These are phyloP conservation scores for Martes flavigula DNA, from an alignment of 2,797 vertebrate genomes.

Conservation along the genomic window DNA sequence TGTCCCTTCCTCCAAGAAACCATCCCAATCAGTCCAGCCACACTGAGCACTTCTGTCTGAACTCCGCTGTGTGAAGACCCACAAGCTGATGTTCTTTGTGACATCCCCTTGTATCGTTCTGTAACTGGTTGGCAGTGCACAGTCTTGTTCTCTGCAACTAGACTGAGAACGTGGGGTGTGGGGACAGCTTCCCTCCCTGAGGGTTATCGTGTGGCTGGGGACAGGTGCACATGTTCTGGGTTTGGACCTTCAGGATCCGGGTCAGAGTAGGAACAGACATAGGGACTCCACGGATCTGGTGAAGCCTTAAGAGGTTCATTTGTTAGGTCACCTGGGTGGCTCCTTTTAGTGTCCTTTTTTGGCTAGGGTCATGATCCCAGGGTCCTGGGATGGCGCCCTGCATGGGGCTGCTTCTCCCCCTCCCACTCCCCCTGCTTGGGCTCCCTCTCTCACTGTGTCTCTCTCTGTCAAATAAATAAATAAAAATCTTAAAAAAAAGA, in stretches of 20 bases:
- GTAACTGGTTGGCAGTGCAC: background rate
- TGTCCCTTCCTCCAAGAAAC: background rate
- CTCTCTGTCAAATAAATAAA: too few species aligned
- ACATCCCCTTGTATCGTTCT: background rate
- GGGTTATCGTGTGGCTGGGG: background rate
- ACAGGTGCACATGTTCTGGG: background rate
- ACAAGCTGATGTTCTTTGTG: background rate
- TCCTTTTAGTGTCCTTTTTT: too few species aligned
- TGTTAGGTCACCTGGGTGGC: too few species aligned
- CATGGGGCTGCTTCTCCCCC: too few species aligned
- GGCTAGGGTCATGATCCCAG: too few species aligned
- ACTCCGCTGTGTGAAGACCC: background rate
- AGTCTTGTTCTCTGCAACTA: background rate
- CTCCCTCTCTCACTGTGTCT: too few species aligned
- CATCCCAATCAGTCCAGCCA: background rate
- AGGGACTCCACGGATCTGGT: too few species aligned
- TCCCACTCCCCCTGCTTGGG: too few species aligned
- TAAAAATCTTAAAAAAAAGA: too few species aligned
- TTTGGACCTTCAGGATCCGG: background rate
- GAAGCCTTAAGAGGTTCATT: background rate
- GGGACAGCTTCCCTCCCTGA: background rate
- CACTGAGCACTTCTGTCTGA: accelerated
- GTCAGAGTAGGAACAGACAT: background rate
- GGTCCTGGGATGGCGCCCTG: too few species aligned
- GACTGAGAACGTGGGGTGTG: background rate